Evolutionary conservation across 2,113 vertebrate species (phyloP), one percentile per base, ranked within the genome.

Genomic region (Azemiops feae): DNA sequence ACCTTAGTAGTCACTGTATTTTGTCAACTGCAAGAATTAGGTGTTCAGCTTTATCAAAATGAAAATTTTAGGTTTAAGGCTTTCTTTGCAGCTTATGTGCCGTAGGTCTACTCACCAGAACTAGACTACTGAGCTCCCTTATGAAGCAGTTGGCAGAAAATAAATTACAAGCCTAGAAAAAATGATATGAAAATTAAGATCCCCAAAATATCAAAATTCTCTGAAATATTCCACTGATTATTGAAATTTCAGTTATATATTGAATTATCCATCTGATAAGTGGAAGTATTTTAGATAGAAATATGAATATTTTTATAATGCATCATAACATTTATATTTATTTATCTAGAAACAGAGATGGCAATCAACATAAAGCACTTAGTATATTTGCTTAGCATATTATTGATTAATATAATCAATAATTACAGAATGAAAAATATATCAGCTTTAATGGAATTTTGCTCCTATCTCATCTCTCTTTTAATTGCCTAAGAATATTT

Each of bases 391-490:
- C 54, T 86, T 50, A 50, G 47, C 9, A 50, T 8, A 50, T 50
- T 50, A 50, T 50, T 47, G 81, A 47, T 91, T 86, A 87, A 34
- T 57, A 55, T 39, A 58, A 58, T 58, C 81, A 54, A 86, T 92
- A 94, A 74, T 45, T 85, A 55, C 25, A 74, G 81, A 93, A 1
- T 43, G 52, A 0, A 0, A 94, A 85, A 81, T 43, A 60, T 30
- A 85, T 55, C n/a, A 64, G 20, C 43, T 92, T 92, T 60, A 92
- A 92, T 92, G 91, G 55, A 50, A 23, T 87, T 92, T 92, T 87
- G n/a, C 45, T n/a, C 43, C 45, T 60, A 34, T 23, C 54, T 3
- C 86, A 43, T 47, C 54, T 87, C 27, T 92, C 9, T 43, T 54
- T 58, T 91, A 58, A 91, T 87, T 91, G 16, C 55, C 30, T 43